Evolutionary conservation across 2,113 vertebrate genomes (phyloP).

Genomic region (Tapirus terrestris): DNA sequence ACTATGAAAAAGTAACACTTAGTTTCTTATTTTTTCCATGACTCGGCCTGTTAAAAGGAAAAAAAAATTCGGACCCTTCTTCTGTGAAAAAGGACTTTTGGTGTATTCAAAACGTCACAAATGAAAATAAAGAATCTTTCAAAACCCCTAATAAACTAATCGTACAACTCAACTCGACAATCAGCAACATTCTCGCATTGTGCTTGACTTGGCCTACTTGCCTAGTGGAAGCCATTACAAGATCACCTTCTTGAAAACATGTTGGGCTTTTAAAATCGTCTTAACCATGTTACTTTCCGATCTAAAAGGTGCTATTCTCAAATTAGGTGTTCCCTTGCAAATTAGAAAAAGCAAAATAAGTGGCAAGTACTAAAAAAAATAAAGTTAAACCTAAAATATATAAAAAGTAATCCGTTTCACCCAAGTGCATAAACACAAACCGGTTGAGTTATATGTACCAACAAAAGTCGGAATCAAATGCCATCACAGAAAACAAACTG

Average conservation of each 20-base stretch:
- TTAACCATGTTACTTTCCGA: not conserved
- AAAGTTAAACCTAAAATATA: not conserved
- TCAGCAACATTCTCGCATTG: conserved; percentile 50
- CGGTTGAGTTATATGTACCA: not conserved
- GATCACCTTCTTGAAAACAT: conserved; percentile 72
- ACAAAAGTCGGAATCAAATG: conserved; percentile 63
- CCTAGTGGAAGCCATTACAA: conserved; percentile 75
- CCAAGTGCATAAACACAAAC: not conserved
- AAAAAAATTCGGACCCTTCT: not conserved
- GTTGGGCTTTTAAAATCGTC: conserved; percentile 47
- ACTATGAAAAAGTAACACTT: not conserved
- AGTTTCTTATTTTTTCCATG: not conserved
- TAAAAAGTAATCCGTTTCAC: not conserved
- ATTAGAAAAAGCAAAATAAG: not conserved
- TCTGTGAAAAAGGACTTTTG: conserved; percentile 10
- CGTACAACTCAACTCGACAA: not conserved
- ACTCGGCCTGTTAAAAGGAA: not conserved
- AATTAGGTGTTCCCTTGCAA: not conserved
- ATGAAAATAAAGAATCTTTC: not conserved
- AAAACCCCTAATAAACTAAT: not conserved
- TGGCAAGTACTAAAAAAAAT: not conserved
- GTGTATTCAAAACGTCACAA: not conserved
- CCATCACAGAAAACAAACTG: conserved; percentile 71
- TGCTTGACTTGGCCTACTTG: conserved; percentile 68
- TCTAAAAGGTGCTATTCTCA: not conserved